Base-by-base conservation (phyloP, 2,113 vertebrate genomes). In the Castor canadensis region DNA sequence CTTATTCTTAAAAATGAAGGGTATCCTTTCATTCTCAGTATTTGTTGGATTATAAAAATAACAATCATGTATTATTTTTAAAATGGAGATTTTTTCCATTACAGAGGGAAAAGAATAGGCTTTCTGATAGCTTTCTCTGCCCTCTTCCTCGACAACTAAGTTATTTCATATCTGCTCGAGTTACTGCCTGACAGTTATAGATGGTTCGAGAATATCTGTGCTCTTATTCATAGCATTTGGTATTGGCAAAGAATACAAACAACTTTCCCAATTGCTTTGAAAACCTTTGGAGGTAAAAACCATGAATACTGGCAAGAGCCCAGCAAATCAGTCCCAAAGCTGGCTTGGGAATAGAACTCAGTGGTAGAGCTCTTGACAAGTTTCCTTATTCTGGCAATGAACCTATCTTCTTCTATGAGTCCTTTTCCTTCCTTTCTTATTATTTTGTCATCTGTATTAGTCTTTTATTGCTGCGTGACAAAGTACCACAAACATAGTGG, bases 341-440 rank as follows among this genome's bases (percentile, higher is more conserved):
- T 79, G 52, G 13, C 47, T 43, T 35, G 83, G 43, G n/a, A n/a
- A n/a, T n/a, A n/a, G n/a, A n/a, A n/a, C n/a, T n/a, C n/a, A n/a
- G n/a, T n/a, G n/a, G n/a, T n/a, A n/a, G n/a, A n/a, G n/a, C n/a
- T n/a, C n/a, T 94, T 58, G 12, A n/a, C 81, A 69, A 47, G 66
- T 47, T 38, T 62, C 64, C 35, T 95, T 80, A 83, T 12, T 85
- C 62, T 82, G 49, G 52, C 93, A 95, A 73, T 66, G 40, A 92
- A 94, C 62, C 28, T 35, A 9, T 47, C 32, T 54, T 43, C 35
- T 87, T 43, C 67, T 49, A 9, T 84, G 43, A 64, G 49, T 91
- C 38, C 49, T 85, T 92, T 89, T 40, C 30, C 30, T 84, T 67
- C 54, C 15, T 73, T 88, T 32, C 45, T 38, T 87, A 5, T 66